These are phyloP conservation scores for Megaceryle alcyon DNA, from an alignment of 2,797 vertebrate genomes.

Conservation along the genomic window DNA sequence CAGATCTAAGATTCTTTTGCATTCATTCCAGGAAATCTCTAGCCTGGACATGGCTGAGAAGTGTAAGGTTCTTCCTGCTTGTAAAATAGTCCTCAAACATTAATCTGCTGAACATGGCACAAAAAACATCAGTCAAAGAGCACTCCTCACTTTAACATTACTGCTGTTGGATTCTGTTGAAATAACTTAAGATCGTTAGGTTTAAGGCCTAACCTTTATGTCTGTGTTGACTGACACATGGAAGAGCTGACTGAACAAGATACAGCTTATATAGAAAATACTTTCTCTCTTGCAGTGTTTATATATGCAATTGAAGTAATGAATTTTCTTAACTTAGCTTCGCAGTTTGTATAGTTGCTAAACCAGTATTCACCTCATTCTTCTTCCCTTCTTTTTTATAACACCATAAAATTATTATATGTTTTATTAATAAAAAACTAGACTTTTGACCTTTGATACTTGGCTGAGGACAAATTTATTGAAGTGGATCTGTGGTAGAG, in stretches of 20 bases:
- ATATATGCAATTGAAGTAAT: not conserved
- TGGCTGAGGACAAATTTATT: not conserved
- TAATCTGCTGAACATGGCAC: constrained; percentile 45
- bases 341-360: not conserved
- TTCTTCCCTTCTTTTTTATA: not conserved
- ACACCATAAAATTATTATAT: not conserved
- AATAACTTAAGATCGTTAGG: constrained; percentile 70
- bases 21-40: constrained; percentile 80
- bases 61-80: constrained; percentile 2
- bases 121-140: constrained; percentile 54
- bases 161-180: constrained; percentile 52
- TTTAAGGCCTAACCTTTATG: constrained; percentile 61
- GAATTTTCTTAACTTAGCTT: not conserved
- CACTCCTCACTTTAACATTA: constrained; percentile 43
- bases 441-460: not conserved
- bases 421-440: constrained; percentile 13
- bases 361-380: not conserved
- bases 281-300: not conserved
- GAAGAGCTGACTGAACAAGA: constrained; percentile 50
- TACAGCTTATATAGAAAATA: constrained; percentile 62
- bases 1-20: constrained; percentile 77
- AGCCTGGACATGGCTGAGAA: constrained; percentile 21
- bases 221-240: constrained; percentile 63
- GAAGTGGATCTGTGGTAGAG: not conserved
- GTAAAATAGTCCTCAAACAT: constrained; percentile 48